Percentiles rank a stretch among this genome's conserved stretches.
Evolutionary conservation across 2,888 invertebrate species (phyloP).

Genomic region (Timema cristinae): DNA sequence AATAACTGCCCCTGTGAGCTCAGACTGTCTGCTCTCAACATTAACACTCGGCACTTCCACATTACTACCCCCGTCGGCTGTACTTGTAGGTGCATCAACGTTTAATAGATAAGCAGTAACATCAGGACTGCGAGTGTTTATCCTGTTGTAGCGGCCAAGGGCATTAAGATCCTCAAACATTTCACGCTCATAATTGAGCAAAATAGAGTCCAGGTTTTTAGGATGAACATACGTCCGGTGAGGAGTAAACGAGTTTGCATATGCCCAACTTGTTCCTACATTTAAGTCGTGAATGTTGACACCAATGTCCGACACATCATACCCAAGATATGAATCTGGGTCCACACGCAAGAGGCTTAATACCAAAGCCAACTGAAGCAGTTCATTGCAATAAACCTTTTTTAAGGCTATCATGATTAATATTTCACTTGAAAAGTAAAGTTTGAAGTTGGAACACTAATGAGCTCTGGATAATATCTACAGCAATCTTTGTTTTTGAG

Average conservation of each 20-base stretch:
- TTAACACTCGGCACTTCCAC: neutral
- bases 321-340: slow-evolving; percentile 63
- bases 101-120: slow-evolving; percentile 62
- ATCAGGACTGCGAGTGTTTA: slow-evolving; percentile 50
- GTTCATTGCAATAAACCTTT: slow-evolving; percentile 76
- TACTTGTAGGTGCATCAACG: slow-evolving; percentile 42
- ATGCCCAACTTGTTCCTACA: slow-evolving; percentile 63
- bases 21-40: neutral
- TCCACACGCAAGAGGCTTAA: slow-evolving; percentile 75
- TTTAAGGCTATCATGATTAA: slow-evolving; percentile 71
- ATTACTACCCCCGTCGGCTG: neutral
- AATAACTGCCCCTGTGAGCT: neutral
- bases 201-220: slow-evolving; percentile 65
- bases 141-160: slow-evolving; percentile 58
- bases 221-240: slow-evolving; percentile 54
- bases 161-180: slow-evolving; percentile 70
- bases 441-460: no score
- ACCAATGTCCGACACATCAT: slow-evolving; percentile 53
- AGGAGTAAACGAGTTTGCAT: slow-evolving; percentile 22
- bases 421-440: no score
- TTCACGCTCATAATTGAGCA: slow-evolving; percentile 67
- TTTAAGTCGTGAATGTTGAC: slow-evolving; percentile 41
- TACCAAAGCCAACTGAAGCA: slow-evolving; percentile 75
- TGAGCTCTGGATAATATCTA: no score
- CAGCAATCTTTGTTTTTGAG: no score